Conservation (phyloP, 2,113 vertebrate species). For the Gambusia affinis region DNA sequence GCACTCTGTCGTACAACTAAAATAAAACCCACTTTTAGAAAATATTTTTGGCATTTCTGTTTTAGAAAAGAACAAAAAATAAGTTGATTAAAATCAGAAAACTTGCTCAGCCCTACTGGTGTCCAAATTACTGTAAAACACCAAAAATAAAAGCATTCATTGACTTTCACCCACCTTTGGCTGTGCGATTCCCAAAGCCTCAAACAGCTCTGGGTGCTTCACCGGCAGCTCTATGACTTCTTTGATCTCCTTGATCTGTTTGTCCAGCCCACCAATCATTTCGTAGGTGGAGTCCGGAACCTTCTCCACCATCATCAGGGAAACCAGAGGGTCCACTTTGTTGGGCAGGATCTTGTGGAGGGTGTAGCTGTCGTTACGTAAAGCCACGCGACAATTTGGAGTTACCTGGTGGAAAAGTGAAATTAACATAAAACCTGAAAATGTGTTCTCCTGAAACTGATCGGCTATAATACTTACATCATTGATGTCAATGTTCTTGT, state of each 20-base stretch:
- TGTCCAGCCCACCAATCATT: slow-evolving; percentile 98
- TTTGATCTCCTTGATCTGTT: slow-evolving; percentile 99
- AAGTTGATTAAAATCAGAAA: too few relatives aligned
- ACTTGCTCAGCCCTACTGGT: too few relatives aligned
- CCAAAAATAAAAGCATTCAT: neutral
- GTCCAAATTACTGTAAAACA: neutral
- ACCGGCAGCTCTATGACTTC: slow-evolving; percentile 98
- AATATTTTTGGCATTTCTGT: too few relatives aligned
- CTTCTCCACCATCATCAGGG: slow-evolving; percentile 99
- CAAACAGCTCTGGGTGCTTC: slow-evolving; percentile 97
- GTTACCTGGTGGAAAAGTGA: slow-evolving; percentile 84
- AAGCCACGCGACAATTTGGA: slow-evolving; percentile 94
- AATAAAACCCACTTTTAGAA: too few relatives aligned
- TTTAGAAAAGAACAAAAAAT: too few relatives aligned
- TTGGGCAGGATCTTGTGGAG: slow-evolving; percentile 98
- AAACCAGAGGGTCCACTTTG: slow-evolving; percentile 97
- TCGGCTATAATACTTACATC: slow-evolving; percentile 84
- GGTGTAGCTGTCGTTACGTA: slow-evolving; percentile 97
- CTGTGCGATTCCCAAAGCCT: slow-evolving; percentile 96
- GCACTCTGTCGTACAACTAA: too few relatives aligned
- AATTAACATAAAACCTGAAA: neutral
- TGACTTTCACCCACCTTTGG: slow-evolving; percentile 85
- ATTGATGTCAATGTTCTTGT: slow-evolving; percentile 99
- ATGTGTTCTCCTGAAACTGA: neutral
- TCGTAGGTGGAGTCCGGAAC: slow-evolving; percentile 98